Conservation (phyloP, 1,140 invertebrate species). For the Maniola jurtina region DNA sequence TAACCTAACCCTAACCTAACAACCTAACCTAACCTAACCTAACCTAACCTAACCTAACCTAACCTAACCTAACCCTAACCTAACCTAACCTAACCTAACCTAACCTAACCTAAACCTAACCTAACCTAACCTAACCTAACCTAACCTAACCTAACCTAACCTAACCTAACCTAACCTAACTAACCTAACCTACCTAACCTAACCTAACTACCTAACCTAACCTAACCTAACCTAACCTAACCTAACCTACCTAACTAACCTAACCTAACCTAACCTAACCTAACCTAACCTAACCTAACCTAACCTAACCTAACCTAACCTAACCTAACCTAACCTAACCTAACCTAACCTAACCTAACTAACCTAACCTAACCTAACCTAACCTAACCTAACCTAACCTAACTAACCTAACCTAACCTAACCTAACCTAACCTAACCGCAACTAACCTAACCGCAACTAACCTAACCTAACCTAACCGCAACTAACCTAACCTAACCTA, state of each 20-base stretch:
- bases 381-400: conserved; percentile 19
- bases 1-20: conserved; percentile 2
- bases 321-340: conserved; percentile 19
- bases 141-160: conserved; percentile 1
- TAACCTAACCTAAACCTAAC: conserved; percentile 1
- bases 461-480: conserved; percentile 17
- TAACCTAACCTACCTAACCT: background rate
- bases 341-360: conserved; percentile 19
- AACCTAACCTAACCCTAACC: background rate
- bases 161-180: background rate
- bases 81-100: conserved; percentile 9
- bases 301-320: conserved; percentile 12
- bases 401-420: conserved; percentile 19
- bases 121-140: conserved; percentile 1
- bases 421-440: conserved; percentile 17
- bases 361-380: conserved; percentile 19
- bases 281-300: conserved; percentile 16
- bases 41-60: conserved; percentile 10
- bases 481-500: conserved; percentile 17
- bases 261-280: conserved; percentile 19
- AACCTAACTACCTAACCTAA: conserved; percentile 1
- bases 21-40: background rate
- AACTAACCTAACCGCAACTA: conserved; percentile 16
- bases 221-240: conserved; percentile 1
- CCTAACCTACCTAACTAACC: background rate